Base-by-base conservation (phyloP, 2,888 invertebrate genomes). In the Abrostola triplasia region DNA sequence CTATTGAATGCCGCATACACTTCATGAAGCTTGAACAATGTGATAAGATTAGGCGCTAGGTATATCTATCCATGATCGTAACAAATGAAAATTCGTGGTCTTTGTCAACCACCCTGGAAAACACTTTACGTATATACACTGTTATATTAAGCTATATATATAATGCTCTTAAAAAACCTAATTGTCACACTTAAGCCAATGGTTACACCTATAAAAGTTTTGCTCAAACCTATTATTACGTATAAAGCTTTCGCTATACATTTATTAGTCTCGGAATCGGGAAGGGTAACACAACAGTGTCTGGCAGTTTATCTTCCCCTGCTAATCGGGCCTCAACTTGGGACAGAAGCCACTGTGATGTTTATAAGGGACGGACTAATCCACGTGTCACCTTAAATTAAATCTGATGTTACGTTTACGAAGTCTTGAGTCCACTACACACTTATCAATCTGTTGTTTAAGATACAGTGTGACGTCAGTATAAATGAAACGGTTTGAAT, bases 361-460 rank as follows among this genome's bases (percentile, higher is more conserved):
- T 76, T 73, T 73, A 75, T 64, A 76, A 66, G 67, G 72, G 76
- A 69, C 62, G 50, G 58, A 37, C 38, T 72, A 72, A 72, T 76
- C 71, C 65, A 49, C 54, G 59, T 70, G 76, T 72, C 71, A 76
- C 57, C 71, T 72, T 59, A 70, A 72, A 76, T 72, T 72, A 64
- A 72, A 72, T 72, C 60, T 64, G 71, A 76, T 55, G 71, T 47
- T 60, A 70, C 76, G 64, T 76, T 72, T 76, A 60, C 64, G 57
- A 64, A 53, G 60, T 48, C 40, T 59, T 76, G 60, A 76, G 71
- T 64, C 50, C 24, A 12, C 40, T 52, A 40, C 64, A 51, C 35
- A 70, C 54, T 53, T 49, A 57, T 12, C 40, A 24, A 58, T 55
- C 37, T 55, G 48, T 40, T 6, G 1, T n/a, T n/a, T 40, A 8